phyloP scores from a whole-genome alignment of 2,888 invertebrate species.

The Petrolisthes manimaculis region DNA sequence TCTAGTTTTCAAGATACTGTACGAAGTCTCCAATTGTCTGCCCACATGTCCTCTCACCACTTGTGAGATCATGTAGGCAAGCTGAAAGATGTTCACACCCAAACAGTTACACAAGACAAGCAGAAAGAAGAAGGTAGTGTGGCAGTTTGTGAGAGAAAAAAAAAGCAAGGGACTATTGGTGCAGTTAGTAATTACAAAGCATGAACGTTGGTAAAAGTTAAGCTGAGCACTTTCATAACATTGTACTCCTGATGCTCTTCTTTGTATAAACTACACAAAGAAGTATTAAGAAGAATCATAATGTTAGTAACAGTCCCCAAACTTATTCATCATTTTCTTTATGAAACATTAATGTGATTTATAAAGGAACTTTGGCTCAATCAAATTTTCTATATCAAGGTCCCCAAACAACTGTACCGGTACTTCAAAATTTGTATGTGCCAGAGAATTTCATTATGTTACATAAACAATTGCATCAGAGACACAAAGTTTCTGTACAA shows the following conservation, averaged over 20 bases:
- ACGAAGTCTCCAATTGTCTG: no score
- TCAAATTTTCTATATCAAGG: neutral
- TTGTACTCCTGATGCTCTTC: constrained; percentile 12
- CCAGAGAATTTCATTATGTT: neutral
- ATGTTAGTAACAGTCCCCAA: neutral
- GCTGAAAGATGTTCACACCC: no score
- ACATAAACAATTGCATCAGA: neutral
- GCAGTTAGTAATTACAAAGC: no score
- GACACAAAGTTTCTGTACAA: constrained; percentile 3
- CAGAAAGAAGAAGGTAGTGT: no score
- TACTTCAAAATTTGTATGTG: neutral
- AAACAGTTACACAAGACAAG: no score
- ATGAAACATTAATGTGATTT: neutral
- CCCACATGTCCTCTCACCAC: no score
- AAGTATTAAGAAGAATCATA: neutral
- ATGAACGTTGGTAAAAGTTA: neutral
- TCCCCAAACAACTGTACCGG: neutral
- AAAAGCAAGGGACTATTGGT: no score
- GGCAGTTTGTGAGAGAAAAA: no score
- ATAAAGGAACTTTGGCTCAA: neutral
- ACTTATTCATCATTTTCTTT: neutral
- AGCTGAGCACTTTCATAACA: neutral
- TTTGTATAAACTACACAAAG: neutral
- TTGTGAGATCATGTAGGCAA: no score
- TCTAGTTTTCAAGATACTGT: no score